Conservation (phyloP, 1,140 invertebrate genomes). For the Apis cerana region DNA sequence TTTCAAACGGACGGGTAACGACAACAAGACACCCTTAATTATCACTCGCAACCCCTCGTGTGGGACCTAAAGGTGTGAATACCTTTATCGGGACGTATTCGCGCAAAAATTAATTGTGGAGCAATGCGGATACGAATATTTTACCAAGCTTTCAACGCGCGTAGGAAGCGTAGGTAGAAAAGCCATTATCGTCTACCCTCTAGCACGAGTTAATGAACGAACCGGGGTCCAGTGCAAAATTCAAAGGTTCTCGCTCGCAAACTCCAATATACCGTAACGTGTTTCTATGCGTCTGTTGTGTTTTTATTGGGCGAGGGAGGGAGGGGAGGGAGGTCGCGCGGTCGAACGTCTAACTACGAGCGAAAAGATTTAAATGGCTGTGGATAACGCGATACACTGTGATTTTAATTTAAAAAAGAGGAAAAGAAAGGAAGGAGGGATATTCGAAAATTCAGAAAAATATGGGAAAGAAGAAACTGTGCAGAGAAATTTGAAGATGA, state of each 20-base stretch:
- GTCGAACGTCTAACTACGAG: background rate
- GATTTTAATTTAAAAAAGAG: no score
- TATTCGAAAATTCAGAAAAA: no score
- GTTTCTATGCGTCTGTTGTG: background rate
- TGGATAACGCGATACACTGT: no score
- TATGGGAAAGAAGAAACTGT: no score
- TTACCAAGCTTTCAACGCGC: conserved; percentile 13
- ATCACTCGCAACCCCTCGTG: background rate
- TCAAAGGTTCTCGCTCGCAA: conserved; percentile 31
- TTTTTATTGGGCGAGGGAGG: background rate
- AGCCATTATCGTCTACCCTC: conserved; percentile 41
- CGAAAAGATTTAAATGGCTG: background rate
- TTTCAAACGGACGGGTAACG: background rate
- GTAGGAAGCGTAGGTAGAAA: conserved; percentile 19
- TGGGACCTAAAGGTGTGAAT: no score
- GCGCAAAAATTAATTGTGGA: conserved; percentile 38
- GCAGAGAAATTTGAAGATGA: no score
- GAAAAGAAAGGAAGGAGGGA: no score
- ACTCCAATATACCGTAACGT: conserved; percentile 31
- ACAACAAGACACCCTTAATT: background rate
- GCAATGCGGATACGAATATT: conserved; percentile 27
- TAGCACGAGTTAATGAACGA: conserved; percentile 35
- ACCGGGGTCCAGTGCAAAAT: conserved; percentile 17
- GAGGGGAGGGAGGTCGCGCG: background rate
- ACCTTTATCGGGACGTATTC: conserved; percentile 21